A percentile compares a stretch with the other conserved stretches of the same genome.
Evolutionary conservation across 2,888 invertebrate genomes (phyloP).

Genomic region (Eledone cirrhosa): DNA sequence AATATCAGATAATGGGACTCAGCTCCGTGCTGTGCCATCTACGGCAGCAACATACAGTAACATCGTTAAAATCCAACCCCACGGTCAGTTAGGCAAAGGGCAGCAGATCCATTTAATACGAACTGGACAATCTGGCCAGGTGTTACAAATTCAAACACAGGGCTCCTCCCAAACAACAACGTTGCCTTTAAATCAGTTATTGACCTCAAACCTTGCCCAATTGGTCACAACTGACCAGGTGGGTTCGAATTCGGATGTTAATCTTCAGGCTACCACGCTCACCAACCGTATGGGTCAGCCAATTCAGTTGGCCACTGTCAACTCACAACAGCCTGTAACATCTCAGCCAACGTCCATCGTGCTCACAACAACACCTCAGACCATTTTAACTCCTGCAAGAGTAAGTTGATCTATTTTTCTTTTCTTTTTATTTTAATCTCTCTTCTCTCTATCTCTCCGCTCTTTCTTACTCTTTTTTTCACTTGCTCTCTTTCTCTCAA

Average conservation of each 20-base stretch:
- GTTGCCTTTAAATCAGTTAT: background rate
- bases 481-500: too few relatives aligned
- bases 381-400: slow-evolving; percentile 1
- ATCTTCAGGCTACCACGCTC: background rate
- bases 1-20: background rate
- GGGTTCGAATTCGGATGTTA: background rate
- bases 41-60: background rate
- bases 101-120: slow-evolving; percentile 12
- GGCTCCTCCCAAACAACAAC: background rate
- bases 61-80: slow-evolving; percentile 11
- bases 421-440: background rate
- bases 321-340: background rate
- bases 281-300: background rate
- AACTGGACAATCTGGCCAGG: background rate
- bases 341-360: slow-evolving; percentile 3
- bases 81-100: background rate
- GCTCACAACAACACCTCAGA: background rate
- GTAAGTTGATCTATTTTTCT: background rate
- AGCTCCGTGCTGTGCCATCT: background rate
- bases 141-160: background rate
- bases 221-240: background rate
- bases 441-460: too few relatives aligned
- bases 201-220: background rate
- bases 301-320: slow-evolving; percentile 7
- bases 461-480: too few relatives aligned